These are phyloP conservation scores for Congeria kusceri DNA, from an alignment of 2,888 invertebrate species.

Conservation along the genomic window DNA sequence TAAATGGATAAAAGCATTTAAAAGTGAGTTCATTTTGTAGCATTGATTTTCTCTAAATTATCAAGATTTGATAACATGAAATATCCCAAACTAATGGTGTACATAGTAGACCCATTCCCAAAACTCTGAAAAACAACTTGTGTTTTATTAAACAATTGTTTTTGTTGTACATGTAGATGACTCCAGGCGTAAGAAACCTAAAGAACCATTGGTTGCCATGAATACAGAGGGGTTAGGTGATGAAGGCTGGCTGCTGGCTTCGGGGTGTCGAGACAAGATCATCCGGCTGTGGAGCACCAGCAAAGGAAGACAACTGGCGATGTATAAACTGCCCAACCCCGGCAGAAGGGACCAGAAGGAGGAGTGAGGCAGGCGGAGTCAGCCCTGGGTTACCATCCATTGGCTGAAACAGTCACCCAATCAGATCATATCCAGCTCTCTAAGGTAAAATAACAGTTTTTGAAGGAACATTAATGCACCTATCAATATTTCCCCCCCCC, in stretches of 20 bases:
- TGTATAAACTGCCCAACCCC: constrained; percentile 72
- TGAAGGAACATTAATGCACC: no score
- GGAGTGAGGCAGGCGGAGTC: constrained; percentile 62
- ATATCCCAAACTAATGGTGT: no score
- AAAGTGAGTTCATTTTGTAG: no score
- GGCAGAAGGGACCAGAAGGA: constrained; percentile 65
- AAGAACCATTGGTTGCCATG: background rate
- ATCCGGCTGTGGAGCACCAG: constrained; percentile 81
- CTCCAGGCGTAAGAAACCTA: constrained; percentile 49
- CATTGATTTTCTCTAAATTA: no score
- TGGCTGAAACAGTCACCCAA: constrained; percentile 87
- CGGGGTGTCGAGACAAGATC: constrained; percentile 89
- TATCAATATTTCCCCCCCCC: no score
- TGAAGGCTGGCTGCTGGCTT: constrained; percentile 88
- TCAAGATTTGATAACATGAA: no score
- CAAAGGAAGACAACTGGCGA: constrained; percentile 72
- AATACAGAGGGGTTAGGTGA: constrained; percentile 64
- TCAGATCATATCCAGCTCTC: constrained; percentile 76
- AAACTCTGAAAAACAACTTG: no score
- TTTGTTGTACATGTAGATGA: no score
- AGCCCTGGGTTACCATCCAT: constrained; percentile 80
- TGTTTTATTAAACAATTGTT: no score
- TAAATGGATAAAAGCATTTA: no score
- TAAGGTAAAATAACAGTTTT: constrained; percentile 60
- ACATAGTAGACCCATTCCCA: no score